Percentiles rank a stretch among this genome's conserved stretches.
phyloP scores from a whole-genome alignment of 2,888 invertebrate species.

The Chalcosyrphus nemorum region DNA sequence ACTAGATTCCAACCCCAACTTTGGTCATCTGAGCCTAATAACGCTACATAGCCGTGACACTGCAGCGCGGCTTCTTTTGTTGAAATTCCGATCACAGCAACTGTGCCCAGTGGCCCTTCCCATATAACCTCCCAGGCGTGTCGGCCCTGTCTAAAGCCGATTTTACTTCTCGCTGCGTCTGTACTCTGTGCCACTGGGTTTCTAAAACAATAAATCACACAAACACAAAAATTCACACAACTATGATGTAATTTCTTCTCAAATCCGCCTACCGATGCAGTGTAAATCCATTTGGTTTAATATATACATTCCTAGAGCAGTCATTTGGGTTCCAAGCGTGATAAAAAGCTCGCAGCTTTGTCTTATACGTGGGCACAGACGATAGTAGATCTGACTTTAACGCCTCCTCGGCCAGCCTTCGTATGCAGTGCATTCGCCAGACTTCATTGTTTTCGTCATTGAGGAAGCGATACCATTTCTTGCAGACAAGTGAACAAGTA shows the following conservation, averaged over 20 bases:
- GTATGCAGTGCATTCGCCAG: constrained; percentile 95
- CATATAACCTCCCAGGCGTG: constrained; percentile 99
- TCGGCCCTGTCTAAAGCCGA: constrained; percentile 94
- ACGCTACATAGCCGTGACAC: constrained; percentile 96
- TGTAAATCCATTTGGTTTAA: constrained; percentile 98
- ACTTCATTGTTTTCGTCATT: constrained; percentile 97
- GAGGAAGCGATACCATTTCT: constrained; percentile 94
- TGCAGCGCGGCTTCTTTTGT: constrained; percentile 97
- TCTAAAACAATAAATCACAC: constrained; percentile 81
- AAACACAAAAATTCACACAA: neutral
- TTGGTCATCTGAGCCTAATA: constrained; percentile 97
- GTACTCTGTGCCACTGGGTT: constrained; percentile 99
- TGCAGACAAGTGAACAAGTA: constrained; percentile 95
- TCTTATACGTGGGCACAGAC: constrained; percentile 94
- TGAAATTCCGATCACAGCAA: constrained; percentile 97
- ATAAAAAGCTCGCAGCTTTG: constrained; percentile 95
- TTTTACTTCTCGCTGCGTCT: constrained; percentile 95
- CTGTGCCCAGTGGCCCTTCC: constrained; percentile 99
- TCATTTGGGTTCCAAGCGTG: constrained; percentile 99
- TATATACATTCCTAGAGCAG: constrained; percentile 97
- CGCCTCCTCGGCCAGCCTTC: constrained; percentile 91
- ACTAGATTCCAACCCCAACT: constrained; percentile 99
- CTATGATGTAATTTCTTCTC: neutral
- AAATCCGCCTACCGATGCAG: constrained; percentile 88
- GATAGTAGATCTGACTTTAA: constrained; percentile 95